phyloP scores from a whole-genome alignment of 2,113 vertebrate species.

The Callocephalon fimbriatum region DNA sequence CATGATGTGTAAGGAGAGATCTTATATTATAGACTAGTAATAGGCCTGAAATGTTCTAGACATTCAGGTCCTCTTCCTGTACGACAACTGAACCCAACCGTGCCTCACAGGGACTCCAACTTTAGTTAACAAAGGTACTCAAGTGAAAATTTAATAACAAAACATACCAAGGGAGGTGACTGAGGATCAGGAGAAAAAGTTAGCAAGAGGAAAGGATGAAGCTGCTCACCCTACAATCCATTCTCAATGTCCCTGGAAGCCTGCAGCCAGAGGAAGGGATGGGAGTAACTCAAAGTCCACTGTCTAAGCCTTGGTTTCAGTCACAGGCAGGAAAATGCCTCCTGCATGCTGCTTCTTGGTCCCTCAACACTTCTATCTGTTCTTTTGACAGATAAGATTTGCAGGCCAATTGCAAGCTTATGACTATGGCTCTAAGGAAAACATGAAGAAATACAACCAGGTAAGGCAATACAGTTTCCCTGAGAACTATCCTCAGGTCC shows the following conservation, averaged over 20 bases:
- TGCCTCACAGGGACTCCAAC: neutral
- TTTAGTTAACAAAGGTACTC: neutral
- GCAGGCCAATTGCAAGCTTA: neutral
- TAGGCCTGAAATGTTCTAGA: neutral
- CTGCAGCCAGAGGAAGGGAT: neutral
- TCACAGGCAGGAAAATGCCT: neutral
- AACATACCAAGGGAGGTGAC: neutral
- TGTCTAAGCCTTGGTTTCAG: neutral
- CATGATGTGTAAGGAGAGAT: neutral
- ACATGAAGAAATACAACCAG: slow-evolving; percentile 55
- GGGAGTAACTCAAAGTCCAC: neutral
- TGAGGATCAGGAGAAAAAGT: neutral
- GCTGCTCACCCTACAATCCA: neutral
- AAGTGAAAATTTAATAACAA: neutral
- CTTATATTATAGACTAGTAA: neutral
- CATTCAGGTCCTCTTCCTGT: neutral
- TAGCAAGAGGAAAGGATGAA: neutral
- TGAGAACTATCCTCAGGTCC: neutral
- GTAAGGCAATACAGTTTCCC: neutral
- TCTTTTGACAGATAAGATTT: neutral
- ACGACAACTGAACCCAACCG: neutral
- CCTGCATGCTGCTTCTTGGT: neutral
- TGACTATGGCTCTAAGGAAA: slow-evolving; percentile 33
- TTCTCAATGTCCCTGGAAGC: neutral
- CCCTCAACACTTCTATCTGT: neutral